phyloP scores from a whole-genome alignment of 2,888 invertebrate species.

The Neoascia interrupta region DNA sequence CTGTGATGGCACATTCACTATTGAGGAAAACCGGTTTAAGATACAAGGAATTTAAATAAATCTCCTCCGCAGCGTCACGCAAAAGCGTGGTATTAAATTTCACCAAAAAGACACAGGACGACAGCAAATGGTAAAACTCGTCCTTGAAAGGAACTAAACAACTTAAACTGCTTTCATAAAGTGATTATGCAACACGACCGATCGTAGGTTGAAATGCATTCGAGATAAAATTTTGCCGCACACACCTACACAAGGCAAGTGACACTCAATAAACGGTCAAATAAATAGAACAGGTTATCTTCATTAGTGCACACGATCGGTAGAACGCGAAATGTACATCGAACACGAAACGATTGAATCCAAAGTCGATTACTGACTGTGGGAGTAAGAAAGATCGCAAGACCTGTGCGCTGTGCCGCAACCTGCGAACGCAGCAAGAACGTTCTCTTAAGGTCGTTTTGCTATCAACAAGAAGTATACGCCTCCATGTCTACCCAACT shows the following conservation, averaged over 20 bases:
- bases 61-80: constrained; percentile 9
- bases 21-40: constrained; percentile 53
- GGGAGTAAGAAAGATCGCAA: constrained; percentile 31
- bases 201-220: constrained; percentile 1
- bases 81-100: constrained; percentile 17
- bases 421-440: constrained; percentile 44
- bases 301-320: constrained; percentile 3
- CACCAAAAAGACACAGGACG: constrained; percentile 6
- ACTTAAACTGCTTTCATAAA: neutral
- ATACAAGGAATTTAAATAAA: constrained; percentile 1
- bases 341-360: constrained; percentile 19
- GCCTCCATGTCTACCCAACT: neutral
- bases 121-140: neutral
- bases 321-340: neutral
- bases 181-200: constrained; percentile 5
- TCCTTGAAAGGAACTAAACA: neutral
- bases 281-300: constrained; percentile 30
- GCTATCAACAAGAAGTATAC: no score
- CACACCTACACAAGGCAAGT: neutral
- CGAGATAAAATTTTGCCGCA: constrained; percentile 4
- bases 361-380: constrained; percentile 44
- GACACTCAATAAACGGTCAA: constrained; percentile 12
- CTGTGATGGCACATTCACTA: constrained; percentile 44
- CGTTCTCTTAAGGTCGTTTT: constrained; percentile 52
- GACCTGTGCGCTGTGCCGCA: constrained; percentile 8